These are phyloP conservation scores for Alethe castanea DNA, from an alignment of 2,113 vertebrate genomes.

Conservation along the genomic window DNA sequence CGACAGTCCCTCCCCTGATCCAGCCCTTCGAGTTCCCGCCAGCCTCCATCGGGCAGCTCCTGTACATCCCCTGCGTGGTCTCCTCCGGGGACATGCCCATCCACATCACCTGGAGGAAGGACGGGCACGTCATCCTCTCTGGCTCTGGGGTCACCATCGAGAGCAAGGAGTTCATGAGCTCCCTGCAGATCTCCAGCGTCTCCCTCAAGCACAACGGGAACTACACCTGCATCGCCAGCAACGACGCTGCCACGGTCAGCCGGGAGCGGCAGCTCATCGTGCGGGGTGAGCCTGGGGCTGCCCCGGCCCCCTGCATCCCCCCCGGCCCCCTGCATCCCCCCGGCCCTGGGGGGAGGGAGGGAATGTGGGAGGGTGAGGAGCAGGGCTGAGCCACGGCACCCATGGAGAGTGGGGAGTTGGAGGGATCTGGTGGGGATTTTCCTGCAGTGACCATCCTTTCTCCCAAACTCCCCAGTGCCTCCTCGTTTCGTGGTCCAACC, in stretches of 20 bases:
- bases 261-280: conserved; percentile 95
- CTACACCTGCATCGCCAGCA: conserved; percentile 99
- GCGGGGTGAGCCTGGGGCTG: conserved; percentile 77
- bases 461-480: conserved; percentile 78
- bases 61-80: conserved; percentile 98
- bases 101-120: conserved; percentile 97
- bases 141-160: conserved; percentile 94
- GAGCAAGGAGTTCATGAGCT: conserved; percentile 99
- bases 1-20: conserved; percentile 92
- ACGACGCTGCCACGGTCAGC: conserved; percentile 94
- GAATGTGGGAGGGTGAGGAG: neutral
- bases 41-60: conserved; percentile 94
- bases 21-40: conserved; percentile 98
- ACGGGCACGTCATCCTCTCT: conserved; percentile 93
- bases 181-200: conserved; percentile 96
- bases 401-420: accelerated
- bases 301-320: accelerated
- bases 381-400: neutral
- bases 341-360: neutral
- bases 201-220: conserved; percentile 98
- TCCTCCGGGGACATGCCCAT: conserved; percentile 99
- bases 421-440: neutral
- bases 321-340: accelerated
- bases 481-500: conserved; percentile 96
- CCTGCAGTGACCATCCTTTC: accelerated